These are phyloP conservation scores for Apotomis capreana DNA, from an alignment of 2,888 invertebrate genomes.

Conservation along the genomic window DNA sequence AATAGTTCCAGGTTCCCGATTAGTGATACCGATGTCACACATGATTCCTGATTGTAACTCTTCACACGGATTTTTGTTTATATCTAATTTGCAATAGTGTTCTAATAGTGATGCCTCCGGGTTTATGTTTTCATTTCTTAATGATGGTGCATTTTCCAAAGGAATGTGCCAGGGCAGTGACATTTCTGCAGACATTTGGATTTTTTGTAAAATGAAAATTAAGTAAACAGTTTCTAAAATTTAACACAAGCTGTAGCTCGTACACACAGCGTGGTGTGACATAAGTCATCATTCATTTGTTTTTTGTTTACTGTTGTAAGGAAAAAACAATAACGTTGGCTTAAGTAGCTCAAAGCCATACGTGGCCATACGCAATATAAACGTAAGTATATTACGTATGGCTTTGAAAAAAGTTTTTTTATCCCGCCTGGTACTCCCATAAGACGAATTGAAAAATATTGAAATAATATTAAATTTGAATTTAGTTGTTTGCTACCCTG, in stretches of 20 bases:
- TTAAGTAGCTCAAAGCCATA: no score
- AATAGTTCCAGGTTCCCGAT: slow-evolving; percentile 68
- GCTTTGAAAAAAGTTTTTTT: no score
- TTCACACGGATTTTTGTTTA: slow-evolving; percentile 70
- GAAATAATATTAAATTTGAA: no score
- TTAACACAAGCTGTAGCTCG: neutral
- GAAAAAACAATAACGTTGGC: neutral
- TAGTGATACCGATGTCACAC: slow-evolving; percentile 73
- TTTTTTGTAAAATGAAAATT: neutral
- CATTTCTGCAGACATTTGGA: slow-evolving; percentile 51
- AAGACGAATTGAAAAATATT: no score
- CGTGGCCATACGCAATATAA: no score
- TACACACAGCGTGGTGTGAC: neutral
- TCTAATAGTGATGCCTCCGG: slow-evolving; percentile 62
- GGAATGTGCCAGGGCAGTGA: slow-evolving; percentile 77
- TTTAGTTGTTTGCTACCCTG: no score
- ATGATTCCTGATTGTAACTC: slow-evolving; percentile 75
- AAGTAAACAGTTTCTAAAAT: slow-evolving; percentile 10
- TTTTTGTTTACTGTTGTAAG: slow-evolving; percentile 17
- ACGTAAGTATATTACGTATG: no score
- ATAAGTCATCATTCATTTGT: slow-evolving; percentile 28
- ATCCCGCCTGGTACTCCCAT: no score
- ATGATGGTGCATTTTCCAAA: slow-evolving; percentile 60
- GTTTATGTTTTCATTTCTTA: slow-evolving; percentile 50
- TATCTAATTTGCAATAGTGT: slow-evolving; percentile 67